A percentile compares a stretch with the other conserved stretches of the same genome.
Conservation (phyloP, 1,140 invertebrate genomes). For the Ptiloglossa arizonensis region DNA sequence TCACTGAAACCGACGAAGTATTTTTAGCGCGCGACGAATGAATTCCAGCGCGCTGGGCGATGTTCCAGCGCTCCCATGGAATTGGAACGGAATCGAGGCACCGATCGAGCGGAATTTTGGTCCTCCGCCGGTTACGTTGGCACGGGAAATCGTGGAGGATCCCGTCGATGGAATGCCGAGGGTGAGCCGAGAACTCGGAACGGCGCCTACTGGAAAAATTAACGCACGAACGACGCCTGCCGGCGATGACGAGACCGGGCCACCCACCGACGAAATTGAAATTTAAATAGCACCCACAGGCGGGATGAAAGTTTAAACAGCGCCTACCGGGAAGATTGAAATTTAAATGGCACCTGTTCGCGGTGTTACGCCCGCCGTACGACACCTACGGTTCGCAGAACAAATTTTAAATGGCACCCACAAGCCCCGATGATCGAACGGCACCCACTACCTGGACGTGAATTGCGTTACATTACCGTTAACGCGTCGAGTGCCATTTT, state of each 20-base stretch:
- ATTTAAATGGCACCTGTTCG: slow-evolving; percentile 32
- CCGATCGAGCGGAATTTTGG: not conserved
- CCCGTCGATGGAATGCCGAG: not conserved
- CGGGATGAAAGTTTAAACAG: not conserved
- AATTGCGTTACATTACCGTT: not conserved
- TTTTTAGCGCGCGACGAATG: no score
- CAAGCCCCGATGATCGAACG: not conserved
- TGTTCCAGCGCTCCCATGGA: not conserved
- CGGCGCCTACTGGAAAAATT: not conserved
- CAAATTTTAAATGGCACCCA: not conserved
- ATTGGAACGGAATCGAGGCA: not conserved
- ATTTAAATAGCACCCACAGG: slow-evolving; percentile 15
- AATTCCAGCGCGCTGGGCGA: no score
- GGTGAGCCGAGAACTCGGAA: not conserved
- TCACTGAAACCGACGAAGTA: no score
- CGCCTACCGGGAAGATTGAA: not conserved
- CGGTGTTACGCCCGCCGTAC: not conserved
- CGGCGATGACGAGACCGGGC: not conserved
- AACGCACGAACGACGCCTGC: not conserved
- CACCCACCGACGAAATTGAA: slow-evolving; percentile 4
- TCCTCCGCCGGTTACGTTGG: not conserved
- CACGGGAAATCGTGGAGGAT: not conserved
- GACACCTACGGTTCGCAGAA: slow-evolving; percentile 17
- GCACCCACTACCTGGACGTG: not conserved
- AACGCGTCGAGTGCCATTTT: not conserved